These are phyloP conservation scores for Sinotaia quadrata DNA, from an alignment of 2,888 invertebrate species.

Conservation along the genomic window DNA sequence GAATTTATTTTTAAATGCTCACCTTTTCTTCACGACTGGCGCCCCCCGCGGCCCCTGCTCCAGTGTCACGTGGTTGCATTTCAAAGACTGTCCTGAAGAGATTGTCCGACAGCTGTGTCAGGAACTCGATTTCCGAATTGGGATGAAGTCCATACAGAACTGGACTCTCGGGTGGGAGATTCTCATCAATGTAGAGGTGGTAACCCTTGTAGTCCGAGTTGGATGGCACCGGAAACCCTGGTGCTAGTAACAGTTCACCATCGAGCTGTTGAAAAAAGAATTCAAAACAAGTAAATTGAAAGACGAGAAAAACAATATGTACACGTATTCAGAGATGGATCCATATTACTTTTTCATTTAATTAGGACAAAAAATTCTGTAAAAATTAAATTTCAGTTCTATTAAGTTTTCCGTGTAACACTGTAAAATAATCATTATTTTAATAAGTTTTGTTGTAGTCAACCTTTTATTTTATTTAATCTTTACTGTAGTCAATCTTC, in stretches of 20 bases:
- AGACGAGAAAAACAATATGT: background rate
- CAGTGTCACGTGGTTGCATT: constrained; percentile 95
- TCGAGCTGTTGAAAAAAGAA: constrained; percentile 88
- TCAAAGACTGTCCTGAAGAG: constrained; percentile 95
- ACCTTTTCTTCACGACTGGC: constrained; percentile 92
- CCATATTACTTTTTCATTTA: background rate
- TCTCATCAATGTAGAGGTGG: constrained; percentile 93
- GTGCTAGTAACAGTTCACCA: constrained; percentile 91
- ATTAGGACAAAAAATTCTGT: no score
- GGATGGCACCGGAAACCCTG: constrained; percentile 92
- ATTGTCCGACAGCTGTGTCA: constrained; percentile 93
- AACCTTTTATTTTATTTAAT: no score
- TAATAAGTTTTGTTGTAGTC: no score
- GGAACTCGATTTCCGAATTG: constrained; percentile 96
- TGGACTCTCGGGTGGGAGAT: constrained; percentile 92
- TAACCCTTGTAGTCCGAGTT: constrained; percentile 95
- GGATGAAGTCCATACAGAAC: constrained; percentile 95
- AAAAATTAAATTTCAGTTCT: no score
- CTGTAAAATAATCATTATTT: no score
- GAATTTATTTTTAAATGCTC: no score
- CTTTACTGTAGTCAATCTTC: no score
- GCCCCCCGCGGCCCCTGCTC: constrained; percentile 86
- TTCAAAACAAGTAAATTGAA: background rate
- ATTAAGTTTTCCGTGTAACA: no score
- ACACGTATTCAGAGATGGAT: background rate